These are phyloP conservation scores for Euphydryas editha DNA, from an alignment of 2,888 invertebrate genomes.

Conservation along the genomic window DNA sequence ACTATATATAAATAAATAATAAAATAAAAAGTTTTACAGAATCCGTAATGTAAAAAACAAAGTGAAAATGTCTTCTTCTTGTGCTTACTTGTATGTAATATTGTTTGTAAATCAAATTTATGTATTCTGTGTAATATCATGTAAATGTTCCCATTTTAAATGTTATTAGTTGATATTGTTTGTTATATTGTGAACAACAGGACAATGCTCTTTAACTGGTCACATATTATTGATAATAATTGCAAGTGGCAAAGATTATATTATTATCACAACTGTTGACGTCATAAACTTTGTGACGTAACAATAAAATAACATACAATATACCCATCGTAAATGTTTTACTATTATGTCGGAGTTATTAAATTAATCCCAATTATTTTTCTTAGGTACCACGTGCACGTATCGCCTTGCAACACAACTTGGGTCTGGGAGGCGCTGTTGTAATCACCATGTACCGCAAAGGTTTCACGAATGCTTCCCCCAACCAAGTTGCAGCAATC, in stretches of 20 bases:
- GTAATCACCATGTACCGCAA: constrained; percentile 95
- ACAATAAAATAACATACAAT: constrained; percentile 3
- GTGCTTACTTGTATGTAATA: no score
- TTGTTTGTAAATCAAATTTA: no score
- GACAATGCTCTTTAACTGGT: constrained; percentile 28
- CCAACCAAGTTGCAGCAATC: constrained; percentile 73
- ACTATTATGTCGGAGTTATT: not conserved
- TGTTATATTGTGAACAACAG: constrained; percentile 3
- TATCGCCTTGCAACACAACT: constrained; percentile 97
- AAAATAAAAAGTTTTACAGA: no score
- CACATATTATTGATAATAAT: constrained; percentile 21
- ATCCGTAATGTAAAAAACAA: no score
- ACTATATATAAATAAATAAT: no score
- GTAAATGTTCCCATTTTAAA: constrained; percentile 4
- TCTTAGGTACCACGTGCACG: constrained; percentile 89
- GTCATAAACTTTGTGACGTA: not conserved
- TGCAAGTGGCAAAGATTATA: constrained; percentile 20
- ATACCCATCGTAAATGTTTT: not conserved
- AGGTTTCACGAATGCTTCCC: constrained; percentile 87
- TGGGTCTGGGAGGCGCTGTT: constrained; percentile 97
- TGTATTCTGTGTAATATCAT: not conserved
- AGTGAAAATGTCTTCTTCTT: no score
- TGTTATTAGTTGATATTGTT: constrained; percentile 5
- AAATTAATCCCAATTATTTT: constrained; percentile 17
- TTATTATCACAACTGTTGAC: constrained; percentile 13